These are phyloP conservation scores for Pimephales promelas DNA, from an alignment of 2,113 vertebrate species.

Conservation along the genomic window DNA sequence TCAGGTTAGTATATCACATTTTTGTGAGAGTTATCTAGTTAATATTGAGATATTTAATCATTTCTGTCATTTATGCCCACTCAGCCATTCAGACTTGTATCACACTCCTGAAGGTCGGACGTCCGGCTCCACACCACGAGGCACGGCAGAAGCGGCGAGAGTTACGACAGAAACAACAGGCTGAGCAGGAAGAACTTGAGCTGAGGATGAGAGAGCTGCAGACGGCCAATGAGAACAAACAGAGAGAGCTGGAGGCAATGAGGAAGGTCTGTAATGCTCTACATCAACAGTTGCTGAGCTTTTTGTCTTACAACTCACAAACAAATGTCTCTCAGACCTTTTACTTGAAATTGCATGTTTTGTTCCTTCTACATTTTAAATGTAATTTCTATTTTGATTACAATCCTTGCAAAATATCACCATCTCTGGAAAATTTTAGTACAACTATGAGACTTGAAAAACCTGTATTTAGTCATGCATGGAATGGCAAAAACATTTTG, in stretches of 20 bases:
- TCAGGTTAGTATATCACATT: no score
- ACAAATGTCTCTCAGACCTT: neutral
- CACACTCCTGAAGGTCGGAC: slow-evolving; percentile 79
- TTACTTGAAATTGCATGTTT: neutral
- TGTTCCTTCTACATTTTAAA: neutral
- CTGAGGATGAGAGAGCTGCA: slow-evolving; percentile 91
- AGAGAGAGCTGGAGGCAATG: slow-evolving; percentile 89
- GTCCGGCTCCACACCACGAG: slow-evolving; percentile 87
- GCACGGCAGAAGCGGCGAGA: slow-evolving; percentile 86
- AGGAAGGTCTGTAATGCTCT: slow-evolving; percentile 78
- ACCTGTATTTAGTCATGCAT: neutral
- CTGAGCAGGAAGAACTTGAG: slow-evolving; percentile 90
- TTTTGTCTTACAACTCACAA: neutral
- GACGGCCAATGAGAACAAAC: slow-evolving; percentile 88
- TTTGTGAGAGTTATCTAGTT: no score
- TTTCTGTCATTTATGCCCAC: neutral
- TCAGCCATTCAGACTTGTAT: slow-evolving; percentile 90
- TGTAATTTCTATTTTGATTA: no score
- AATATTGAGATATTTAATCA: no score
- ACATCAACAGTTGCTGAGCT: neutral
- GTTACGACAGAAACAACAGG: slow-evolving; percentile 82
- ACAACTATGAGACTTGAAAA: neutral
- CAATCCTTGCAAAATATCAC: neutral
- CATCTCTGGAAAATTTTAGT: neutral
- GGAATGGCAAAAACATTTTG: neutral